Base-by-base conservation (phyloP, 2,113 vertebrate species). In the Thomomys bottae region DNA sequence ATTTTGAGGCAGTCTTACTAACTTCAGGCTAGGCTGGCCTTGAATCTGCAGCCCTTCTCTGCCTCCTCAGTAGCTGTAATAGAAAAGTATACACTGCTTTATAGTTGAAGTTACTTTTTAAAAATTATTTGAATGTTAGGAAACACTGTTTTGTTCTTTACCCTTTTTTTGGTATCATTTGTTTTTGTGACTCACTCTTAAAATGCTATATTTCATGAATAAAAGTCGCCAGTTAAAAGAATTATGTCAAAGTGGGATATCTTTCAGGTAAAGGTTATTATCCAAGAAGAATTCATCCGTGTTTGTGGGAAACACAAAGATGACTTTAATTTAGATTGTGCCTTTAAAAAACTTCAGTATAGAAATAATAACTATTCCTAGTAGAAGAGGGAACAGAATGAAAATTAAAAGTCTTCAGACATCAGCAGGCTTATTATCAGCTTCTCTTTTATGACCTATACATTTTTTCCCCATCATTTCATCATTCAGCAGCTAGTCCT, bases 251-350 rank as follows among this genome's bases (percentile, higher is more conserved):
- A 64, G 10, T 30, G 30, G 59, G 9, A 20, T 3, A 30, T 21
- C 32, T 72, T 40, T 26, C 34, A 5, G 10, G 2, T 7, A 49
- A 18, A 2, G 6, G 8, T 4, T 17, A 0, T 21, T 36, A 38
- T 4, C 4, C 17, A 24, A 24, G n/a, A 5, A 30, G 36, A 12
- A 4, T 20, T 45, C 7, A 45, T 34, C 72, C 30, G 14, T 34
- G 36, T n/a, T 40, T 32, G 34, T 20, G 6, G 21, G 3, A 3
- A 57, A 9, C 11, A 70, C 8, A 57, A 24, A 63, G 28, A 12
- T 34, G 45, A 34, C 1, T 12, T 6, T n/a, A 14, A 6, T 26
- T 36, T 32, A 21, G 8, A 30, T 40, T 18, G 5, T 61, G 5
- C 63, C 34, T 40, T 71, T 73, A 49, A 61, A 49, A 40, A 70